Base-by-base conservation (phyloP, 2,113 vertebrate species). In the Microtus montanus region DNA sequence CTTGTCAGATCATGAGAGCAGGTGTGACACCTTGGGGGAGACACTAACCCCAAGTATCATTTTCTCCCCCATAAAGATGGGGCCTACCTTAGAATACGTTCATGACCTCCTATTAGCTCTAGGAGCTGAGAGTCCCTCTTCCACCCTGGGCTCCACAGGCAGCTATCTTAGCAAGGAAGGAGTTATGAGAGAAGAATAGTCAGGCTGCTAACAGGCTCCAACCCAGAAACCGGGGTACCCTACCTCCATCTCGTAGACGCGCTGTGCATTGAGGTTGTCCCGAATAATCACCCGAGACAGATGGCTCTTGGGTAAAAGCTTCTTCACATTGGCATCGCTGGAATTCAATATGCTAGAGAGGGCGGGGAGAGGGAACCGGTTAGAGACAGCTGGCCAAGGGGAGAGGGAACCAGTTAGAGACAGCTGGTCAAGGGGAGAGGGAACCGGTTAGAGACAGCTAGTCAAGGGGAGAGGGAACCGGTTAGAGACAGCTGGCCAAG, bases 241-340 rank as follows among this genome's bases (percentile, higher is more conserved):
- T 97, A 98, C 98, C 98, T 98, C 84, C 78, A 98, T 35, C 41
- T 98, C 97, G 63, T 93, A 95, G 77, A 98, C 19, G 0, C 97
- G 88, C 52, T 94, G 97, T 11, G 68, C 83, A 0, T 66, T 96
- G 71, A 66, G 4, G 49, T 93, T 95, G 90, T 66, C 58, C 0
- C 0, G 84, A 75, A 96, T 41, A 0, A 97, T 77, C 4, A 96
- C 92, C 10, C 7, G 88, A 38, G 97, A 77, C 19, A 90, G 89
- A 30, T 64, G 80, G 33, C 97, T 98, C 74, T 66, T 73, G 1
- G 95, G 97, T 41, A 93, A 47, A 20, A 71, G 22, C 2, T 80
- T 97, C 61, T 88, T 96, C 75, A 90, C 6, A 0, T 73, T 90
- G 47, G 44, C 4, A 68, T 98, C 93, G 0, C 41, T 86, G 66